These are phyloP conservation scores for Malacosoma neustria DNA, from an alignment of 2,888 invertebrate genomes.

Conservation along the genomic window DNA sequence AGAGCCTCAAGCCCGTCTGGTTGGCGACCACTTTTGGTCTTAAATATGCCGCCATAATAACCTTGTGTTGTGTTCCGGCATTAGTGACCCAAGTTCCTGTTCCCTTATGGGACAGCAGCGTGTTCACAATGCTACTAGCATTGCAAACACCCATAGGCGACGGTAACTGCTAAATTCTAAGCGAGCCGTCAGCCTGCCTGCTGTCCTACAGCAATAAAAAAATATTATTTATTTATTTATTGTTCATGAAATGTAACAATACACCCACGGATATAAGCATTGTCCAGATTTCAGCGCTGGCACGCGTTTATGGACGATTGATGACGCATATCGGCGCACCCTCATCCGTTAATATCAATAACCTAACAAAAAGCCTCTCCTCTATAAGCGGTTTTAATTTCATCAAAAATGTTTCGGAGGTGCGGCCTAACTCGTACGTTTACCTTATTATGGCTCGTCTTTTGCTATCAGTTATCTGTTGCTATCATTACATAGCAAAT, in stretches of 20 bases:
- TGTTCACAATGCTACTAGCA: too few relatives aligned
- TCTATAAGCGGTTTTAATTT: constrained; percentile 61
- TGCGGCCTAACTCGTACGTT: constrained; percentile 17
- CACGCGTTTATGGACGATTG: constrained; percentile 37
- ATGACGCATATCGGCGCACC: constrained; percentile 51
- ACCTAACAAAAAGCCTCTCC: constrained; percentile 60
- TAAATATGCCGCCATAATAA: too few relatives aligned
- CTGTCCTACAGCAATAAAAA: too few relatives aligned
- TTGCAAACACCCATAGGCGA: too few relatives aligned
- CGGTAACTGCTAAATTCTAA: too few relatives aligned
- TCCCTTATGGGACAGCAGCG: too few relatives aligned
- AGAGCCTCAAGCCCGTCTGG: too few relatives aligned
- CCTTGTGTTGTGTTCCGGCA: too few relatives aligned
- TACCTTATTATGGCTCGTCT: constrained; percentile 26
- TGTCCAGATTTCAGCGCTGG: constrained; percentile 22
- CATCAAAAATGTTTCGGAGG: constrained; percentile 47
- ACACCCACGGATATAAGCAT: constrained; percentile 16
- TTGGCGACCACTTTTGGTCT: too few relatives aligned
- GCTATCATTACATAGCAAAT: constrained; percentile 8
- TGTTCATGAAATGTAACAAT: constrained; percentile 22
- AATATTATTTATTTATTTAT: too few relatives aligned
- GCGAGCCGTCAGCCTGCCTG: too few relatives aligned
- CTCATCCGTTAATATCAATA: constrained; percentile 64
- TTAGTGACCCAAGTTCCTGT: too few relatives aligned
- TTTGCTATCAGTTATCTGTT: constrained; percentile 18